phyloP scores from a whole-genome alignment of 53 echinoderm and acorn worm genomes.

The Arbacia lixula region DNA sequence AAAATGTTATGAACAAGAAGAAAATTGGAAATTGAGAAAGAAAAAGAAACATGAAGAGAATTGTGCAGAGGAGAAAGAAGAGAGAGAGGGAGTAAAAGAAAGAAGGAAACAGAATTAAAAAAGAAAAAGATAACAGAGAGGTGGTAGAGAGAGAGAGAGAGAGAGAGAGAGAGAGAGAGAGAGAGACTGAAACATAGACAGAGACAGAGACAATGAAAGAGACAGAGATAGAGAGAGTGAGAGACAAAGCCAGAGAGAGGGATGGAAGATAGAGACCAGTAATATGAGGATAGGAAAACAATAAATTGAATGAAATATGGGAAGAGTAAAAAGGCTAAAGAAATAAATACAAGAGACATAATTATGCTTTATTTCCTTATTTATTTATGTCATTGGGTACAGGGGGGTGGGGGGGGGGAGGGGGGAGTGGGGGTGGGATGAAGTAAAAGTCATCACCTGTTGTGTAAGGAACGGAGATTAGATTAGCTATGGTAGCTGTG shows the following conservation, averaged over 20 bases:
- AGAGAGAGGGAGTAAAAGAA: not conserved
- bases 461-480: too few species aligned
- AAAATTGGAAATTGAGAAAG: not conserved
- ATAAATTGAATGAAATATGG: too few species aligned
- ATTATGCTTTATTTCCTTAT: too few species aligned
- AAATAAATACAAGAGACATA: too few species aligned
- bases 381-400: too few species aligned
- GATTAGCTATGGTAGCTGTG: too few species aligned
- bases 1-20: not conserved
- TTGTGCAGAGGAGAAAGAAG: not conserved
- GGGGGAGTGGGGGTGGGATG: not conserved
- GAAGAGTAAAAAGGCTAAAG: too few species aligned
- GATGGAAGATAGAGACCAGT: too few species aligned
- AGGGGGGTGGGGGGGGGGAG: not conserved
- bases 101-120: not conserved
- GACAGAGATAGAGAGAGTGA: not conserved
- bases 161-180: not conserved
- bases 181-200: not conserved
- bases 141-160: not conserved
- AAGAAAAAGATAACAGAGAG: not conserved
- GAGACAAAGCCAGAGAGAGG: too few species aligned
- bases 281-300: too few species aligned
- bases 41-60: not conserved
- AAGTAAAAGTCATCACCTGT: too few species aligned
- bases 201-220: constrained; percentile 43